These are phyloP conservation scores for Drusus annulatus DNA, from an alignment of 1,140 invertebrate species.

Conservation along the genomic window DNA sequence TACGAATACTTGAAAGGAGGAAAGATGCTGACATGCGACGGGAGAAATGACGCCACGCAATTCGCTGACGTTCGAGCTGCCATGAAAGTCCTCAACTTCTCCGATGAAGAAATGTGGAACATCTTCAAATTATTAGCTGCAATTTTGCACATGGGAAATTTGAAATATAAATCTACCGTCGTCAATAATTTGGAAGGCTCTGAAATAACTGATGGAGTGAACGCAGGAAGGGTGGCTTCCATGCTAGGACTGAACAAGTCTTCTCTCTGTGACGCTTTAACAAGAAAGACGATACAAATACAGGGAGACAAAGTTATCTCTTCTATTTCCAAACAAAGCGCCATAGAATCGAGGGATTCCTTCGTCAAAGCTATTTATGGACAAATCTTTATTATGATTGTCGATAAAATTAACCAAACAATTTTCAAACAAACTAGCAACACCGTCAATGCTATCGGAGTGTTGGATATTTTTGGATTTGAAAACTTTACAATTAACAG, in stretches of 20 bases:
- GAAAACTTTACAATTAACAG: constrained; percentile 95
- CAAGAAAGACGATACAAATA: constrained; percentile 89
- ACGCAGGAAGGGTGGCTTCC: constrained; percentile 77
- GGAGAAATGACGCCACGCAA: constrained; percentile 86
- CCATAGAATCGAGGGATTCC: constrained; percentile 89
- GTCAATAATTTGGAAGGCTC: constrained; percentile 86
- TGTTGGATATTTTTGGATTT: constrained; percentile 97
- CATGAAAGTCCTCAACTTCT: constrained; percentile 93
- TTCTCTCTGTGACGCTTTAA: constrained; percentile 84
- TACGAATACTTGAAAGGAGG: constrained; percentile 90
- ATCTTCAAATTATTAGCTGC: constrained; percentile 88
- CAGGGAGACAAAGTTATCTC: constrained; percentile 89
- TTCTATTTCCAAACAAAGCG: constrained; percentile 79
- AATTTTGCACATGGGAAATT: constrained; percentile 91
- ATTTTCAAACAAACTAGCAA: constrained; percentile 80
- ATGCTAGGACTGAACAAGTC: constrained; percentile 81
- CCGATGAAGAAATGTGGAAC: constrained; percentile 86
- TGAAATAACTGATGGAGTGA: constrained; percentile 80
- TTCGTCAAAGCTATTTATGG: constrained; percentile 95
- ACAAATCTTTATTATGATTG: constrained; percentile 91
- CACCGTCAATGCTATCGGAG: constrained; percentile 84
- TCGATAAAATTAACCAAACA: constrained; percentile 91
- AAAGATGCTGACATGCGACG: constrained; percentile 80
- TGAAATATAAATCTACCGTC: constrained; percentile 85
- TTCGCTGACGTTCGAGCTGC: constrained; percentile 91